These are phyloP conservation scores for Eciton burchellii DNA, from an alignment of 1,140 invertebrate genomes.

Conservation along the genomic window DNA sequence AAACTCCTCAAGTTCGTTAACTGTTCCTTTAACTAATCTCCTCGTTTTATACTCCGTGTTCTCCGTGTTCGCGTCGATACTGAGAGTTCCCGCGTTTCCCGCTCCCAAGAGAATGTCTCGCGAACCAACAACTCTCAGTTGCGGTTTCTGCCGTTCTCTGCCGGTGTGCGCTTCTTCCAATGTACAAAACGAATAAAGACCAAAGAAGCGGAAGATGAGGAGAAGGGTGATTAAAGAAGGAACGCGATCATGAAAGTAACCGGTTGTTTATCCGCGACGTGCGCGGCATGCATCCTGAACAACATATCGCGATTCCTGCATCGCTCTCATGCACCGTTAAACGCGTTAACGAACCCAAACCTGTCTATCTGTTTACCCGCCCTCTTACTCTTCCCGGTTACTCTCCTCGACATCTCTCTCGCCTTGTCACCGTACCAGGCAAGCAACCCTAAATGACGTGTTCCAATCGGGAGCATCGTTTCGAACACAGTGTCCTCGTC, in stretches of 20 bases:
- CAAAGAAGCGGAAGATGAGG: conserved; percentile 9
- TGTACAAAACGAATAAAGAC: not conserved
- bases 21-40: conserved; percentile 25
- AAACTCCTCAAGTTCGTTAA: conserved; percentile 24
- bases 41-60: conserved; percentile 44
- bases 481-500: conserved; percentile 43
- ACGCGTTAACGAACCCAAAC: conserved; percentile 76
- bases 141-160: conserved; percentile 8
- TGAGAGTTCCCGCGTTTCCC: too few relatives aligned
- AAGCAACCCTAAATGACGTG: conserved; percentile 31
- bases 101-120: not conserved
- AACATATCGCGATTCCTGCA: conserved; percentile 72
- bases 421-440: conserved; percentile 42
- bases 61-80: conserved; percentile 12
- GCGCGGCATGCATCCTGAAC: conserved; percentile 50
- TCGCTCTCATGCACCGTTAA: conserved; percentile 77
- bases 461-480: conserved; percentile 18
- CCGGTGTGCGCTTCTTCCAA: not conserved
- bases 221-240: conserved; percentile 30
- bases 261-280: conserved; percentile 56
- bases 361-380: not conserved
- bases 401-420: conserved; percentile 64
- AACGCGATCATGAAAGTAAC: conserved; percentile 28
- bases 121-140: conserved; percentile 8
- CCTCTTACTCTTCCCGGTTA: not conserved